Conservation (phyloP, 2,113 vertebrate species). For the Pomatostomus ruficeps region DNA sequence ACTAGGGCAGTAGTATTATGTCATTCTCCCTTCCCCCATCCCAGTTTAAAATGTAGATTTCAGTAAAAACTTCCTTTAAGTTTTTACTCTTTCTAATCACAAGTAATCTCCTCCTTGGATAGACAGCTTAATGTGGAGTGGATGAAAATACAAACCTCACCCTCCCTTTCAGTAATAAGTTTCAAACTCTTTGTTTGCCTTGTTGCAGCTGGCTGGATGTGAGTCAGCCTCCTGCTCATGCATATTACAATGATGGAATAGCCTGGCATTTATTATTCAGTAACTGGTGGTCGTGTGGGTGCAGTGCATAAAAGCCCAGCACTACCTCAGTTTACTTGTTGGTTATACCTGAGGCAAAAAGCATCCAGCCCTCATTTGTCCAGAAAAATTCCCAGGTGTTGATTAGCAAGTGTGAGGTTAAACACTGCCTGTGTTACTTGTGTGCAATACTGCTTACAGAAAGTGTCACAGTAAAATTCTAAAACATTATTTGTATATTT, state of each 20-base stretch:
- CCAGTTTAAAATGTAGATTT: not conserved
- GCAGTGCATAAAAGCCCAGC: not conserved
- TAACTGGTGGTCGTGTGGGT: not conserved
- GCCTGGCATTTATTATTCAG: slow-evolving; percentile 41
- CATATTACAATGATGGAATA: not conserved
- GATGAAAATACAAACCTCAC: not conserved
- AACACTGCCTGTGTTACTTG: not conserved
- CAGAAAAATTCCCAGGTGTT: not conserved
- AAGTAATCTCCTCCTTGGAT: not conserved
- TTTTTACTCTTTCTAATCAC: not conserved
- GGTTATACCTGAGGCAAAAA: not conserved
- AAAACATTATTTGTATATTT: not conserved
- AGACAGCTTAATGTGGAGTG: not conserved
- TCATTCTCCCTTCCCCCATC: not conserved
- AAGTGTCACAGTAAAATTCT: not conserved
- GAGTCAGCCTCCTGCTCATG: slow-evolving; percentile 14
- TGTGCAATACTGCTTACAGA: not conserved
- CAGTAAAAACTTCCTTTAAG: not conserved
- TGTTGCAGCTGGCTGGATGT: not conserved
- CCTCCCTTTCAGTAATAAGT: not conserved
- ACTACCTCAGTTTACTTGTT: not conserved
- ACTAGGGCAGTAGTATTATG: not conserved
- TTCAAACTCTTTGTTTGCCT: slow-evolving; percentile 45
- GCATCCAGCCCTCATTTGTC: not conserved
- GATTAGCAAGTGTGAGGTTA: not conserved